phyloP scores from a whole-genome alignment of 2,888 invertebrate genomes.

The Erpobdella octoculata region DNA sequence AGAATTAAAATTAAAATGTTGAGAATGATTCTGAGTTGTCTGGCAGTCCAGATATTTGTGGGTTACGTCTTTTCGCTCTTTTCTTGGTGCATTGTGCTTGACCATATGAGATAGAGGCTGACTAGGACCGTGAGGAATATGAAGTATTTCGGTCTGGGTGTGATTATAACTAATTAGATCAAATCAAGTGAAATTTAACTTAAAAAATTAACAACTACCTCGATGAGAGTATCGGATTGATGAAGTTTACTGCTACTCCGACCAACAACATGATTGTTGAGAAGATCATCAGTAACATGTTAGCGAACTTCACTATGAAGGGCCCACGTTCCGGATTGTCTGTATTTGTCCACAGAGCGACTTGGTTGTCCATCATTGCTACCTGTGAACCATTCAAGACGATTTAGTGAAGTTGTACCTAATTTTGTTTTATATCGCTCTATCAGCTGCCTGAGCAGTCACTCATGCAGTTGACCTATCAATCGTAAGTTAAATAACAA shows the following conservation, averaged over 20 bases:
- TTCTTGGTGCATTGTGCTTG: too few relatives aligned
- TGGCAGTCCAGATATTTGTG: too few relatives aligned
- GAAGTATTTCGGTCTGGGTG: background rate
- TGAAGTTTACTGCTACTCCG: slow-evolving; percentile 4
- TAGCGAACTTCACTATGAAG: slow-evolving; percentile 1
- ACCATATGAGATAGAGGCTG: background rate
- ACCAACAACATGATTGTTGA: slow-evolving; percentile 14
- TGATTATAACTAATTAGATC: too few relatives aligned
- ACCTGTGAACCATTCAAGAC: too few relatives aligned
- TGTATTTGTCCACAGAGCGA: slow-evolving; percentile 1
- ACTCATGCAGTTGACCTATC: too few relatives aligned
- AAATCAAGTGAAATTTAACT: background rate
- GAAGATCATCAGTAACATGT: slow-evolving; percentile 14
- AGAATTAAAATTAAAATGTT: too few relatives aligned
- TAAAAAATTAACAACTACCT: slow-evolving; percentile 3
- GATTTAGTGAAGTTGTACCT: too few relatives aligned
- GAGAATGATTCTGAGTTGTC: too few relatives aligned
- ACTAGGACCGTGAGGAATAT: background rate
- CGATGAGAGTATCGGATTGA: slow-evolving; percentile 19
- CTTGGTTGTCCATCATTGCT: background rate
- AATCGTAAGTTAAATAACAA: too few relatives aligned
- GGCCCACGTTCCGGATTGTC: slow-evolving; percentile 10
- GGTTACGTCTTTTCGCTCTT: too few relatives aligned
- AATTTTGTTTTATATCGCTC: too few relatives aligned
- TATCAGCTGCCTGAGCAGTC: too few relatives aligned